phyloP scores from a whole-genome alignment of 2,888 invertebrate species.

The Stomorhina lunata region DNA sequence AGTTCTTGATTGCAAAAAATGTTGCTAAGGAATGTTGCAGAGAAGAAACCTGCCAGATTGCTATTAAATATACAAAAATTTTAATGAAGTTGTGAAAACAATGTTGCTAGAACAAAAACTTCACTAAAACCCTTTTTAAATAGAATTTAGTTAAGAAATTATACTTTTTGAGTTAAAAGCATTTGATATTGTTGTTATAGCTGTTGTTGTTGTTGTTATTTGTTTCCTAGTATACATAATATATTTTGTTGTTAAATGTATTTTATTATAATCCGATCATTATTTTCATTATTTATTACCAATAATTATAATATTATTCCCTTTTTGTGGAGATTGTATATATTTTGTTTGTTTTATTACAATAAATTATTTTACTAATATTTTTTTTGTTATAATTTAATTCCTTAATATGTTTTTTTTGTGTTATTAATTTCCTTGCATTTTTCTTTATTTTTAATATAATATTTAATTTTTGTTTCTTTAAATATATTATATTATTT shows the following conservation, averaged over 20 bases:
- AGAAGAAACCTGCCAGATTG: too few relatives aligned
- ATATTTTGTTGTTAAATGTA: conserved; percentile 61
- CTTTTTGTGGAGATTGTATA: conserved; percentile 58
- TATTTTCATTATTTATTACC: conserved; percentile 51
- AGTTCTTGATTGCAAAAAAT: too few relatives aligned
- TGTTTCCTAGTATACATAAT: conserved; percentile 64
- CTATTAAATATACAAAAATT: too few relatives aligned
- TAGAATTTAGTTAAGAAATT: conserved; percentile 26
- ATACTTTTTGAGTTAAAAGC: conserved; percentile 24
- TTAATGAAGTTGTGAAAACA: too few relatives aligned
- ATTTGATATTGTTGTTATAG: conserved; percentile 56
- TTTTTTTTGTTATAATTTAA: conserved; percentile 66
- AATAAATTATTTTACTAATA: conserved; percentile 67
- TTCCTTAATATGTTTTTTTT: conserved; percentile 67
- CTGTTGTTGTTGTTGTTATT: conserved; percentile 57
- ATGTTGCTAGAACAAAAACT: too few relatives aligned
- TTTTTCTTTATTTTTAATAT: conserved; percentile 49
- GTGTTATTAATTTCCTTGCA: conserved; percentile 63
- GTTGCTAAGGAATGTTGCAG: too few relatives aligned
- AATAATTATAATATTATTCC: conserved; percentile 65
- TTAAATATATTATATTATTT: conserved; percentile 63
- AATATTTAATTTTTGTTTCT: conserved; percentile 63
- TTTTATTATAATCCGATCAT: conserved; percentile 65
- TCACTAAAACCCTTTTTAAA: background rate
- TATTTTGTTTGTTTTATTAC: conserved; percentile 63